These are phyloP conservation scores for Monopis laevigella DNA, from an alignment of 2,888 invertebrate species.

Conservation along the genomic window DNA sequence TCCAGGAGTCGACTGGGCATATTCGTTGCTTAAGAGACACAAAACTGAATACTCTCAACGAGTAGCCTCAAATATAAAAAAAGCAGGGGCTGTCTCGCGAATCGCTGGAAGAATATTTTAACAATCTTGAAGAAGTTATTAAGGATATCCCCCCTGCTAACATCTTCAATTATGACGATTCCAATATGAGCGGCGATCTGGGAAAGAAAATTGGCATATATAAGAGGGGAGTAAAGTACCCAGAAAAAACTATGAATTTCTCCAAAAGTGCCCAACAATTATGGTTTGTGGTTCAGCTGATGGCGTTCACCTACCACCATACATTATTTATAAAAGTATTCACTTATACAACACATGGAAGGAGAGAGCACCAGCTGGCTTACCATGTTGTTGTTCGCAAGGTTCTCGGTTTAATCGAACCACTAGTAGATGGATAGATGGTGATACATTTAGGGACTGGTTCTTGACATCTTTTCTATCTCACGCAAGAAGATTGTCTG, in stretches of 20 bases:
- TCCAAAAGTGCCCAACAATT: too few relatives aligned
- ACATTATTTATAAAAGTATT: constrained; percentile 27
- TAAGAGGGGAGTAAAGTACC: constrained; percentile 28
- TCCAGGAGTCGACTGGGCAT: constrained; percentile 20
- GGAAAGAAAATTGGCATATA: constrained; percentile 24
- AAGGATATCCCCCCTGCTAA: constrained; percentile 20
- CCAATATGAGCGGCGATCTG: constrained; percentile 32
- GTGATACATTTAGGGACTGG: constrained; percentile 10
- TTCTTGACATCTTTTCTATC: too few relatives aligned
- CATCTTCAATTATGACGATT: constrained; percentile 34
- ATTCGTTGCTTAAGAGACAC: constrained; percentile 20
- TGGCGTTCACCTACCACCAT: too few relatives aligned
- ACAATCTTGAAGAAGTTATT: constrained; percentile 20
- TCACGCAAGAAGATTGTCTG: not conserved
- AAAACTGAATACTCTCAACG: constrained; percentile 17
- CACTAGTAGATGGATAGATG: constrained; percentile 27
- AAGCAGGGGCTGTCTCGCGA: constrained; percentile 18
- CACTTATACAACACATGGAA: constrained; percentile 16
- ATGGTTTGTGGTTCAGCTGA: too few relatives aligned
- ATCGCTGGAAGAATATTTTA: constrained; percentile 19
- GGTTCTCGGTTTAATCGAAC: constrained; percentile 23
- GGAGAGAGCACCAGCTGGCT: constrained; percentile 24
- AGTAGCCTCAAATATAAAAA: constrained; percentile 18
- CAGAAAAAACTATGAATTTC: constrained; percentile 28
- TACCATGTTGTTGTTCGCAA: constrained; percentile 17